Base-by-base conservation (phyloP, 2,797 vertebrate species). In the Ataeniobius toweri region DNA sequence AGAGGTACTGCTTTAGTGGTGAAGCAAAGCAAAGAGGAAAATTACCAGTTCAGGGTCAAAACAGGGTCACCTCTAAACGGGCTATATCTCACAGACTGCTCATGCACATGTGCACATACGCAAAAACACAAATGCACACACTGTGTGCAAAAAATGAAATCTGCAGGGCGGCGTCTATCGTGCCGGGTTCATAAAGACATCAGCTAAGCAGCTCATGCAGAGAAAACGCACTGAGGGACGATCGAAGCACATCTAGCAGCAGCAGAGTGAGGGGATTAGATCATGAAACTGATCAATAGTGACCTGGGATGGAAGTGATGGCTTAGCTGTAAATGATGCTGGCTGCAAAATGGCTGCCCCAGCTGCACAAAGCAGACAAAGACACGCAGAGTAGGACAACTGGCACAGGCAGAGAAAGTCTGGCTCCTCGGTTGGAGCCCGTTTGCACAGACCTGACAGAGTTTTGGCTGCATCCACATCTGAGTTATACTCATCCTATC, bases 181-280 rank as follows among this genome's bases (percentile, higher is more conserved):
- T 73, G 81, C 82, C 86, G 86, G 86, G 79, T 91, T 93, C 77
- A 91, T 92, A 83, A 92, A 94, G 89, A 91, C 89, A 85, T 93
- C 91, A 90, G 81, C 80, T 74, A 74, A 81, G 81, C 80, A 67
- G 80, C 2, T 77, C 85, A 84, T 53, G 79, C 79, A 67, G 58
- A 1, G 61, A 85, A 80, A 86, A 86, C 67, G 79, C 80, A 88
- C 77, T 67, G 82, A 85, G 80, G 81, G 79, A 67, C 78, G 83
- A 92, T 90, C 77, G 85, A 93, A 92, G 74, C 22, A 76, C 4
- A 31, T 69, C 83, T 13, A 69, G 88, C 86, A 81, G 89, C 81
- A 71, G 51, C 83, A 82, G 82, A 89, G 84, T 9, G 77, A 81
- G 81, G 86, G 85, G 85, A 90, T 92, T 93, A 93, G 92, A 93